Conservation (phyloP, 2,797 vertebrate species). For the Falco cherrug region DNA sequence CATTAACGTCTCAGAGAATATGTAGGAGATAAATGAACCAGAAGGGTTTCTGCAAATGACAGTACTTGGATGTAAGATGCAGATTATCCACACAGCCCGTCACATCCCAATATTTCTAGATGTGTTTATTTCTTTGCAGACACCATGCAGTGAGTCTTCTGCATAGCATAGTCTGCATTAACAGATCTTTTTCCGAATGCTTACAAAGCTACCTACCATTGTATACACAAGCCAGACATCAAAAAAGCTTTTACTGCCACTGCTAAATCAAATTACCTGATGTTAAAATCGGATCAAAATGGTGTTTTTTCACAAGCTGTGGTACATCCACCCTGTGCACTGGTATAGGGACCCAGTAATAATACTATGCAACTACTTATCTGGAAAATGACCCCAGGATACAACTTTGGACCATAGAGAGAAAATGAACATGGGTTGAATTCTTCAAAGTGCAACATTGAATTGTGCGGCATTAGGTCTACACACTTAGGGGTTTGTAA, state of each 20-base stretch:
- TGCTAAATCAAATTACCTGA: background rate
- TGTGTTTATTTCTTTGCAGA: background rate
- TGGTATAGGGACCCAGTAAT: background rate
- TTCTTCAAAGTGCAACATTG: background rate
- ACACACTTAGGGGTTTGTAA: background rate
- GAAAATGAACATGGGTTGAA: background rate
- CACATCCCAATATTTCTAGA: background rate
- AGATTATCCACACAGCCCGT: background rate
- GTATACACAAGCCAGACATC: background rate
- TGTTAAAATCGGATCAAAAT: background rate
- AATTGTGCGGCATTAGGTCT: background rate
- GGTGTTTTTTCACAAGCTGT: background rate
- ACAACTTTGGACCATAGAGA: background rate
- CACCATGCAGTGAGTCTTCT: background rate
- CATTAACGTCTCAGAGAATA: background rate
- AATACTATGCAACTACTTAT: background rate
- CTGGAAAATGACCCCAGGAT: background rate
- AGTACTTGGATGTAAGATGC: background rate
- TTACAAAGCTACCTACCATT: background rate
- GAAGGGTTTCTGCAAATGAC: background rate
- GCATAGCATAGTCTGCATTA: background rate
- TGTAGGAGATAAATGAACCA: background rate
- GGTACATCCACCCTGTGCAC: background rate
- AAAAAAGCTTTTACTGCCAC: background rate
- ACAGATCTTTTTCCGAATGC: background rate